These are phyloP conservation scores for Phymorhynchus buccinoides DNA, from an alignment of 1,140 invertebrate species.

Conservation along the genomic window DNA sequence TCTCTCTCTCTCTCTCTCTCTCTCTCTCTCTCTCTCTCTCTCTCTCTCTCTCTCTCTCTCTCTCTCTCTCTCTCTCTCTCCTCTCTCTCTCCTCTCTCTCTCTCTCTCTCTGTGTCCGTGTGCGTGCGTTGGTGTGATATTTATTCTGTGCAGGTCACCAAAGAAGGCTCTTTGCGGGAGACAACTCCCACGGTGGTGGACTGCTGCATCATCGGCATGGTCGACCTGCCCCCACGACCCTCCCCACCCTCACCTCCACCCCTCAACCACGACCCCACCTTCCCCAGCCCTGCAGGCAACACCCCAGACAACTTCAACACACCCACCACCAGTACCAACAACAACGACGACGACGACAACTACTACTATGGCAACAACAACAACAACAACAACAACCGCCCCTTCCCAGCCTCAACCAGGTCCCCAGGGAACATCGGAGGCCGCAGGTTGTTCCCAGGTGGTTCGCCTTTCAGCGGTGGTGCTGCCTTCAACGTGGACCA, in stretches of 20 bases:
- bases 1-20: neutral
- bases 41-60: neutral
- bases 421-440: neutral
- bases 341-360: neutral
- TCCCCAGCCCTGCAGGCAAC: neutral
- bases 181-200: constrained; percentile 1
- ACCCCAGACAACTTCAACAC: neutral
- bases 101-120: neutral
- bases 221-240: neutral
- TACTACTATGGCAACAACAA: neutral
- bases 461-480: neutral
- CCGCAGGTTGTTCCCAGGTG: neutral
- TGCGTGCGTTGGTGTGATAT: neutral
- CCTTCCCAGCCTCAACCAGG: neutral
- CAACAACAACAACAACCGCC: neutral
- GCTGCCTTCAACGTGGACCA: constrained; percentile 4
- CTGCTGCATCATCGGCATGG: constrained; percentile 28
- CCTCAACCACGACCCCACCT: neutral
- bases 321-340: neutral
- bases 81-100: neutral
- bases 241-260: neutral
- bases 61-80: neutral
- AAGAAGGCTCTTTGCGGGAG: neutral
- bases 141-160: neutral
- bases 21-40: neutral